phyloP scores from a whole-genome alignment of 2,888 invertebrate genomes.

The Tenthredo scrophulariae region DNA sequence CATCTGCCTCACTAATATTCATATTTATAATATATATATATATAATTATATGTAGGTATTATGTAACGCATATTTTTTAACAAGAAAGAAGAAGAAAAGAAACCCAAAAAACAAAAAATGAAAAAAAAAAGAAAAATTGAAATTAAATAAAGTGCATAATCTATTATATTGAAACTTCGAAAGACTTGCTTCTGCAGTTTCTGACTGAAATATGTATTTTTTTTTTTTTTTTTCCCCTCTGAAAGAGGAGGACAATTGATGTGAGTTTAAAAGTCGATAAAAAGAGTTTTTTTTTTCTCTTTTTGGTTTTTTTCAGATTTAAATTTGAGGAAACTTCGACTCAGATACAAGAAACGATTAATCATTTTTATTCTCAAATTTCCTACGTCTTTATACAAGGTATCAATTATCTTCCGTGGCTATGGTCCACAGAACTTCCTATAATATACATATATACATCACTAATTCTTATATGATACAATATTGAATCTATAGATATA shows the following conservation, averaged over 20 bases:
- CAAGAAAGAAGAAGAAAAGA: not conserved
- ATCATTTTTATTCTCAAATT: not conserved
- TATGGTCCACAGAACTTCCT: not conserved
- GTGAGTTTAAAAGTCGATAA: not conserved
- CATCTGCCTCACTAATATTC: not conserved
- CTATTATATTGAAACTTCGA: not conserved
- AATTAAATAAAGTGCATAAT: not conserved
- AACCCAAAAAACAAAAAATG: not conserved
- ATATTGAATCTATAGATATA: not conserved
- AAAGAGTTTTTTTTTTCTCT: not conserved
- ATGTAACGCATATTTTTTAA: not conserved
- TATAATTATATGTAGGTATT: too few species aligned
- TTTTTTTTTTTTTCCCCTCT: not conserved
- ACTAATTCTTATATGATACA: not conserved
- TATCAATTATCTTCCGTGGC: not conserved
- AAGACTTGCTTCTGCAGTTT: not conserved
- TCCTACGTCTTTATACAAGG: not conserved
- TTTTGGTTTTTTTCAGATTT: too few species aligned
- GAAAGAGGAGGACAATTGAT: not conserved
- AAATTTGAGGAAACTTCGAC: too few species aligned
- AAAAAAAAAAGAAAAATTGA: not conserved
- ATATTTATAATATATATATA: too few species aligned
- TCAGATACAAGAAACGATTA: too few species aligned
- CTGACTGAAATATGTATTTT: not conserved
- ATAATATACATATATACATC: not conserved